Conservation (phyloP, 2,797 vertebrate genomes). For the Myiothlypis coronata region DNA sequence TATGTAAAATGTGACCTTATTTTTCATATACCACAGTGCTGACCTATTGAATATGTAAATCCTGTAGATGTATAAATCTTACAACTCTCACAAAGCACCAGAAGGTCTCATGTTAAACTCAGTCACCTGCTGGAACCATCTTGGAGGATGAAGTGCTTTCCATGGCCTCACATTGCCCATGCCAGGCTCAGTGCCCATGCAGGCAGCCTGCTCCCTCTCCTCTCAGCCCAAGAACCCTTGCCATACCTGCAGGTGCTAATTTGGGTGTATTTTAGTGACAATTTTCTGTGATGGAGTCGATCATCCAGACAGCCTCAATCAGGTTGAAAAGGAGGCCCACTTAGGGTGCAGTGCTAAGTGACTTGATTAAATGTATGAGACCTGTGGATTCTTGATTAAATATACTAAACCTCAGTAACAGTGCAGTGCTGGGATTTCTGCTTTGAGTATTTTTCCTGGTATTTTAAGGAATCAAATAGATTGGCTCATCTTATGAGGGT, state of each 20-base stretch:
- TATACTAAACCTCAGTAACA: neutral
- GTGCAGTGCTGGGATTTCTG: neutral
- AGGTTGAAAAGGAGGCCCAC: neutral
- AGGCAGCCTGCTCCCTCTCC: neutral
- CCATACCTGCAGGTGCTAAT: neutral
- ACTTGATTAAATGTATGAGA: neutral
- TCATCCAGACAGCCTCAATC: neutral
- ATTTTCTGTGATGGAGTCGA: neutral
- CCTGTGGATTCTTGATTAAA: neutral
- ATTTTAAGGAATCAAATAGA: neutral
- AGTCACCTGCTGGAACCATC: neutral
- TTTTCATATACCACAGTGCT: neutral
- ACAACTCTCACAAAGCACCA: neutral
- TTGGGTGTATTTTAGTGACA: neutral
- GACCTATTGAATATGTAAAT: neutral
- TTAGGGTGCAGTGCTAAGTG: neutral
- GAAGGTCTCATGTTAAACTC: neutral
- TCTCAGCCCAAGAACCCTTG: neutral
- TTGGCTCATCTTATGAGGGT: neutral
- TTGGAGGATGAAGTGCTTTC: neutral
- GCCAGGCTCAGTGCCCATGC: neutral
- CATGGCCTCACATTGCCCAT: fast-evolving
- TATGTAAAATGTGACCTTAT: neutral
- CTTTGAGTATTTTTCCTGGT: neutral
- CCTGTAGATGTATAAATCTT: neutral